Evolutionary conservation across 1,140 invertebrate species (phyloP), one percentile per base, ranked within the genome.

Genomic region (Dreissena polymorpha): DNA sequence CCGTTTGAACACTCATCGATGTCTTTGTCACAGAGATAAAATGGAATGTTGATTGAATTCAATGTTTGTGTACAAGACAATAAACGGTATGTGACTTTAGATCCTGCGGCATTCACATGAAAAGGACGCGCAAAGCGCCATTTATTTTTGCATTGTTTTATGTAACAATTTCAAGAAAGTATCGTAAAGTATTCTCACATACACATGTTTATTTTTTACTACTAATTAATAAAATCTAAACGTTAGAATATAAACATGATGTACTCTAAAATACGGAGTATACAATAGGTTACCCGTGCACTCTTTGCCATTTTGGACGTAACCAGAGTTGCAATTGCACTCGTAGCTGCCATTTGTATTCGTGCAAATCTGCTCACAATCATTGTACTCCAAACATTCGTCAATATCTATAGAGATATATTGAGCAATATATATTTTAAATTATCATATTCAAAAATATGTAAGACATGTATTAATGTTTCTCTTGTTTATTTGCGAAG

Each of bases 1-100:
- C 83, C 80, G 3, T 69, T 25, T 13, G 81, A 21, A 84, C 93
- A 93, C 70, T 93, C 93, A 84, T 93, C 87, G n/a, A 91, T 91
- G 84, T 93, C 93, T 90, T 84, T 25, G 39, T 39, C 8, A 39
- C 2, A 78, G 29, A 12, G 27, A 39, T 39, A 2, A 39, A 5
- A 39, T 2, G 39, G 2, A 39, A 39, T 39, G 2, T 5, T 39
- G 8, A 39, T 39, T 39, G 39, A 5, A 39, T 39, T 39, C 8
- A 39, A 39, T 39, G 8, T 39, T 39, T 39, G n/a, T 39, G 39
- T 39, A 39, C 39, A 5, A 39, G 39, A 39, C 39, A 39, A 39
- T 39, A 39, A 5, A 39, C 2, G 39, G 3, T 39, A 39, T 39
- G 39, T 39, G 39, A 39, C 39, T 39, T 39, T 39, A 39, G 2